These are phyloP conservation scores for Phymanthus crucifer DNA, from an alignment of 92 coral and sea anemone genomes.

Conservation along the genomic window DNA sequence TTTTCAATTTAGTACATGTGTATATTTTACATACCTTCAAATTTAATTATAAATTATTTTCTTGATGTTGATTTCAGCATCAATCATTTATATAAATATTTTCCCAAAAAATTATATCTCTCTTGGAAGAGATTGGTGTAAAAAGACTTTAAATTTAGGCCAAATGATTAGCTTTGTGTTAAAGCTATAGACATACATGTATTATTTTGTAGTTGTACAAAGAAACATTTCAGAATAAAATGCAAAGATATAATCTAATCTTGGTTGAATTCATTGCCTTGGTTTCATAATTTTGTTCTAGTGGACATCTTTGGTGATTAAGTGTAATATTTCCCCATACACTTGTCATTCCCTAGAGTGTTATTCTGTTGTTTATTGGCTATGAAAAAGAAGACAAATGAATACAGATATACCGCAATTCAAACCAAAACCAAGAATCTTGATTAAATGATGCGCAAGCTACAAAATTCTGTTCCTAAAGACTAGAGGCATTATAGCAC, in stretches of 20 bases:
- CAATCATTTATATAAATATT: not conserved
- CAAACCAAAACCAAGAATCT: too few species aligned
- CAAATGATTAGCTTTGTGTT: not conserved
- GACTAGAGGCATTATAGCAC: too few species aligned
- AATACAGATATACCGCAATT: not conserved
- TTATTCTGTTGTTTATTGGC: too few species aligned
- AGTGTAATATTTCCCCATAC: too few species aligned
- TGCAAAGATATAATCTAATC: not conserved
- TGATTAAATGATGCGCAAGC: too few species aligned
- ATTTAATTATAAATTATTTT: constrained; percentile 3
- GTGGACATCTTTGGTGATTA: not conserved
- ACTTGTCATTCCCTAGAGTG: too few species aligned
- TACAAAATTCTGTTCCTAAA: too few species aligned
- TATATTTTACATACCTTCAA: not conserved
- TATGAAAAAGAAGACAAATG: too few species aligned
- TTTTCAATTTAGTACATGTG: not conserved
- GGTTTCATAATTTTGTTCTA: too few species aligned
- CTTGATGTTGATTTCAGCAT: not conserved
- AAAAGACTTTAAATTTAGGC: not conserved
- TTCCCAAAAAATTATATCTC: not conserved
- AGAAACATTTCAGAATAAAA: constrained; percentile 1
- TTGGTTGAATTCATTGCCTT: too few species aligned
- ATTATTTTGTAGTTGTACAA: not conserved
- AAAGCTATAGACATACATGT: not conserved
- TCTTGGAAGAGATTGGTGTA: not conserved